Conservation (phyloP, 2,113 vertebrate genomes). For the Tyrannus savana region DNA sequence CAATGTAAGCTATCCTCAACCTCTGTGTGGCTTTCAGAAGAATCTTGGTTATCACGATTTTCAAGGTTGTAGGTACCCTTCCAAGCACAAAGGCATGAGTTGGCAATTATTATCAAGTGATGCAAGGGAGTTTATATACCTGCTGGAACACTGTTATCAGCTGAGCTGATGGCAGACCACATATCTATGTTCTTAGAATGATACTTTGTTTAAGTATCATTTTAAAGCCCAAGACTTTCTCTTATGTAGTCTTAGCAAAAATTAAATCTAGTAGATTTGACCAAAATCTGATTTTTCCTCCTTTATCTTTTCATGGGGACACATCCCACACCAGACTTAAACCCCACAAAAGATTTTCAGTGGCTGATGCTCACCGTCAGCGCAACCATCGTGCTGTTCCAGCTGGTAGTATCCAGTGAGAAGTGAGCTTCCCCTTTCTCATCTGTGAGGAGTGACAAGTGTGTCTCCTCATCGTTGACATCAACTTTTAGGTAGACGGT, state of each 20-base stretch:
- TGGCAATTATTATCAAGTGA: not conserved
- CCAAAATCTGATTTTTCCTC: not conserved
- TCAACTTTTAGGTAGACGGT: slow-evolving; percentile 38
- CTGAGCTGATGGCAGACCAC: not conserved
- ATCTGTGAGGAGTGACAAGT: slow-evolving; percentile 34
- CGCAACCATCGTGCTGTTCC: slow-evolving; percentile 5
- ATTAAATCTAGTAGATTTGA: not conserved
- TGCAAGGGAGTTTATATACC: not conserved
- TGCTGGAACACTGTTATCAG: not conserved
- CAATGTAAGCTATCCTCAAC: not conserved
- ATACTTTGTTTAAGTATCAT: not conserved
- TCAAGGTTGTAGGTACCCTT: slow-evolving; percentile 9
- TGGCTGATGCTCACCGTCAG: slow-evolving; percentile 43
- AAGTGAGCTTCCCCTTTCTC: slow-evolving; percentile 48
- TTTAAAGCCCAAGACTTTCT: not conserved
- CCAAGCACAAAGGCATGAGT: not conserved
- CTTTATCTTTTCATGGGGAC: not conserved
- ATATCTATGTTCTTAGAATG: not conserved
- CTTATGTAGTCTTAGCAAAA: not conserved
- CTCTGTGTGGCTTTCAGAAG: rapidly evolving
- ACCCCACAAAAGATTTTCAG: not conserved
- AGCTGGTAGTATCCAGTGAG: slow-evolving; percentile 51
- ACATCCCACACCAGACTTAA: not conserved
- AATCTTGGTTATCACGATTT: rapidly evolving
- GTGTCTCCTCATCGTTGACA: not conserved